A percentile compares a stretch with the other conserved stretches of the same genome.
Conservation (phyloP, 2,113 vertebrate genomes). For the Raja brachyura region DNA sequence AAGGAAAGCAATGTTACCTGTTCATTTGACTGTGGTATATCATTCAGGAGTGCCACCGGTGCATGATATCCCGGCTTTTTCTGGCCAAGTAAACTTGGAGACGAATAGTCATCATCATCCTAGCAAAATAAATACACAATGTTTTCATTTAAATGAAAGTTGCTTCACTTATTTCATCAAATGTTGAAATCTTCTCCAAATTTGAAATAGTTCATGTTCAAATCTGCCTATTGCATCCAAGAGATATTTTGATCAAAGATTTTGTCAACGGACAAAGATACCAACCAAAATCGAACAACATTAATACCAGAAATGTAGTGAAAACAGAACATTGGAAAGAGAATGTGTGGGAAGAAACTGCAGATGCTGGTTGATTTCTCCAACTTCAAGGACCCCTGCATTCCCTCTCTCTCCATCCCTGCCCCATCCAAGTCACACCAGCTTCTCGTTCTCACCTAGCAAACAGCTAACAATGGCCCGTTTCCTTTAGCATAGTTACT, state of each 20-base stretch:
- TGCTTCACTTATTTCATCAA: neutral
- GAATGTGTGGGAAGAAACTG: no score
- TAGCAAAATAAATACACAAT: slow-evolving; percentile 45
- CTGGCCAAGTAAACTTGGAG: slow-evolving; percentile 85
- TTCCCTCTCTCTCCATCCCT: no score
- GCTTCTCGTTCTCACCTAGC: no score
- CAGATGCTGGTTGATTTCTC: no score
- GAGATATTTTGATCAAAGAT: neutral
- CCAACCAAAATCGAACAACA: neutral
- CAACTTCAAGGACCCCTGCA: no score
- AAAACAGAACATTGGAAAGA: neutral
- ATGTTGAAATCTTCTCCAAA: neutral
- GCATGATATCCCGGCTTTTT: slow-evolving; percentile 97
- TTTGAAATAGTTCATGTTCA: neutral
- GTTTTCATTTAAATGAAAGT: neutral
- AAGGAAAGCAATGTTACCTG: slow-evolving; percentile 58
- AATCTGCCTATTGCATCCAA: neutral
- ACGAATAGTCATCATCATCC: slow-evolving; percentile 93
- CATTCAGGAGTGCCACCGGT: slow-evolving; percentile 91
- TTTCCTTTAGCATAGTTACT: no score
- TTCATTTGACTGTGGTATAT: slow-evolving; percentile 94
- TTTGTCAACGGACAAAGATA: neutral
- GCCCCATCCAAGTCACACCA: no score
- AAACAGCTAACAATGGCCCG: no score
- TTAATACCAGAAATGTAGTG: neutral